Evolutionary conservation across 2,888 invertebrate species (phyloP), one percentile per base, ranked within the genome.

Genomic region (Ferrisia virgata): DNA sequence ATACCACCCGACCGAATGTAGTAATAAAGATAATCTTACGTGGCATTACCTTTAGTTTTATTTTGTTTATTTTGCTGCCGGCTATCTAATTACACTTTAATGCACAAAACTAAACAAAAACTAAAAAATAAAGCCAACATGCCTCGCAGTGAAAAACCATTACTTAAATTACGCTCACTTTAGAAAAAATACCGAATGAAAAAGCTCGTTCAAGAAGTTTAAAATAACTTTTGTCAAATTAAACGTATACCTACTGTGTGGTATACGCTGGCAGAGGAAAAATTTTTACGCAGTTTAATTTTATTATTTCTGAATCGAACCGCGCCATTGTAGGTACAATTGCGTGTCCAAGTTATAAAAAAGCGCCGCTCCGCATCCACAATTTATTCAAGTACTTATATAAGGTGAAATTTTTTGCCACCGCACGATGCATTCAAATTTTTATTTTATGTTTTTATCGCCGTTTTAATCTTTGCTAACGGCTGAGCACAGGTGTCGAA

Each of bases 11-110:
- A 72, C 72, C 33, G 33, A 33, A 72, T 72, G 33, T 33, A 5
- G 72, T 72, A 72, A 72, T 72, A 72, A 72, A 72, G 72, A 72
- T 72, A 72, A 72, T 72, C 72, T 72, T 72, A 72, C 72, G 72
- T 33, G 72, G 72, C 72, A 72, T 72, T 72, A 72, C 33, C 72
- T 72, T 72, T 72, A 33, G 33, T 72, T 72, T 72, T 72, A 72
- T 72, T 72, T 72, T 72, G 33, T 72, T 72, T 72, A 72, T 72
- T 72, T 72, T 33, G 33, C 72, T 33, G 31, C 31, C 31, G 72
- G 72, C 72, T 72, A 72, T 72, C 72, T 33, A 72, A 72, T 72
- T 72, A 72, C 72, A 72, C 72, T 72, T 72, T 72, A 72, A 72
- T 72, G 33, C 72, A 72, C 72, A 72, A 72, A 72, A 72, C 72